Base-by-base conservation (phyloP, 1,140 invertebrate genomes). In the Oryctes rhinoceros region DNA sequence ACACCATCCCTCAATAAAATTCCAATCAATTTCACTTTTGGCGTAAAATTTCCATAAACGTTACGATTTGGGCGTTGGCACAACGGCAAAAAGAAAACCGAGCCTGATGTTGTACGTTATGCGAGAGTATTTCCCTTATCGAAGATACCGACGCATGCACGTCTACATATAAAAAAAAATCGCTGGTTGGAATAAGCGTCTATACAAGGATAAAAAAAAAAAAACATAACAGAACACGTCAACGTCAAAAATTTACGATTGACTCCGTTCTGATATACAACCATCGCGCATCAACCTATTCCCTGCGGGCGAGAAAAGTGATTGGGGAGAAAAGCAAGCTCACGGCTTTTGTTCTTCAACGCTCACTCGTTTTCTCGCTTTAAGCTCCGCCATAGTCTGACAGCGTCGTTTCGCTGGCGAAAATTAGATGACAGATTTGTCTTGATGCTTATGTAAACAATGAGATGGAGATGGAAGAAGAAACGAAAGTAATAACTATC, bases 191-290 rank as follows among this genome's bases (percentile, higher is more conserved):
- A 7, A 59, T 59, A 59, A 20, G 18, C 15, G 53, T 18, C 15
- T 18, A 6, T 18, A 59, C 18, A 18, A 59, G 53, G n/a, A 59
- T 18, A 59, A 59, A 59, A 59, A 59, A 59, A 59, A 59, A 59
- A 18, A 30, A 59, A 18, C 53, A 59, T n/a, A 59, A 18, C 53
- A 59, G 53, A 15, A 7, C 18, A 59, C 53, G 53, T 59, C 53
- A 59, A 59, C 53, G 53, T 59, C 53, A 59, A 59, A 59, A 59
- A 18, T 59, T 59, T 59, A 59, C 53, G 53, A 59, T 59, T 59
- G 53, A 59, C 53, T 59, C 15, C 18, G 39, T 59, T 59, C 53
- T n/a, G 53, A 18, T 59, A 59, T 59, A 59, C 53, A n/a, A n/a
- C 53, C 53, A 59, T 15, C 53, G 53, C 5, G 53, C 53, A 59